Evolutionary conservation across 2,797 vertebrate species (phyloP), one percentile per base, ranked within the genome.

Genomic region (Microctenopoma stevenorrisi): DNA sequence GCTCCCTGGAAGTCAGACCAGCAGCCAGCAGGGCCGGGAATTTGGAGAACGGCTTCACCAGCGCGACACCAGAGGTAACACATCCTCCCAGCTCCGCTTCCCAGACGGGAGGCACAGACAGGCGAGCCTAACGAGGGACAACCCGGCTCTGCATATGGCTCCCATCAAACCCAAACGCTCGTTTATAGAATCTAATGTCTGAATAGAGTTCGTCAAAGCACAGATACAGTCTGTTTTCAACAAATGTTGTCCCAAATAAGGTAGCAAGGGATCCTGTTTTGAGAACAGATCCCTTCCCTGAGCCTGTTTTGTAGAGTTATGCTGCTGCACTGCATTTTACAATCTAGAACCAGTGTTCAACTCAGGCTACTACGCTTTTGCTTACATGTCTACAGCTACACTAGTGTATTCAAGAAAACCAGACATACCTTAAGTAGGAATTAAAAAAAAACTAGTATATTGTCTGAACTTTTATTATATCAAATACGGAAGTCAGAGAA

Each of bases 151-250:
- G 75, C 96, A 95, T 0, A 83, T 94, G 82, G 84, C 94, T 7
- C 86, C 95, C 12, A 91, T 96, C 35, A 99, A 99, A 92, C 97
- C 97, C 94, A 99, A 99, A 89, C 96, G 96, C 68, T 97, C 97
- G 0, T 99, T 98, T 91, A 96, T 99, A 73, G 98, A 99, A 86
- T 99, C 98, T 3, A 99, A 99, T 1, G 98, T 99, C 42, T 99
- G 90, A 92, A 55, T 44, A 38, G 47, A 58, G 52, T 72, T 78
- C 16, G 52, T 82, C 26, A 55, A 83, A 83, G 82, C 88, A 85
- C 87, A 88, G 78, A 59, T 38, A 44, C 63, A 67, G 70, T 81
- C 75, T 59, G 72, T 68, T 84, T 76, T 53, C 37, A 74, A 84
- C 63, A 78, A 74, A 74, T 65, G 28, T 30, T 61, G 77, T 72